These are phyloP conservation scores for Spodoptera litura DNA, from an alignment of 1,140 invertebrate species.

Conservation along the genomic window DNA sequence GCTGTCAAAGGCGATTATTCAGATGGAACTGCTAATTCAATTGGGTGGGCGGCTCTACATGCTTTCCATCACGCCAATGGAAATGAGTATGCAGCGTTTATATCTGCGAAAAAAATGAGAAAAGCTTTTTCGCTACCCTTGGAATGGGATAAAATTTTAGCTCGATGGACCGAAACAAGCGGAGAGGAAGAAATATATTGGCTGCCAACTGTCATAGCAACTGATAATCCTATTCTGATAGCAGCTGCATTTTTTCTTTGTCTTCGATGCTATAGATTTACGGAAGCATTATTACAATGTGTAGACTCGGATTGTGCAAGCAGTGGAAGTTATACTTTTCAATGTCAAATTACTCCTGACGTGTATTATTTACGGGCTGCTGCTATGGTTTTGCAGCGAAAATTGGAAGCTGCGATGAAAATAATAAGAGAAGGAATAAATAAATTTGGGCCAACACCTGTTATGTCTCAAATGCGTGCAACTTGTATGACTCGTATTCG, in stretches of 20 bases:
- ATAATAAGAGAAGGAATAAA: constrained; percentile 64
- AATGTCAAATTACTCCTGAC: constrained; percentile 55
- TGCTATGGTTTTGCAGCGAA: constrained; percentile 64
- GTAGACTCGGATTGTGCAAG: constrained; percentile 65
- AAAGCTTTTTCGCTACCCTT: constrained; percentile 71
- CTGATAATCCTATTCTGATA: constrained; percentile 70
- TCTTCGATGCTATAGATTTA: constrained; percentile 72
- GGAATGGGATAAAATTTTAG: constrained; percentile 72
- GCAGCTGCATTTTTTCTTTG: constrained; percentile 80
- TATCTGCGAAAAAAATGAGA: constrained; percentile 77
- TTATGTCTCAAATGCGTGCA: constrained; percentile 73
- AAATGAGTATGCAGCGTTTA: constrained; percentile 71
- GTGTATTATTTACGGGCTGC: constrained; percentile 72
- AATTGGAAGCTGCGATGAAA: constrained; percentile 62
- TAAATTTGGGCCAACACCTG: constrained; percentile 69
- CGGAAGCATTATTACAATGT: constrained; percentile 70
- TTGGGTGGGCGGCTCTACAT: constrained; percentile 79
- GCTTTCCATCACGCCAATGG: constrained; percentile 70
- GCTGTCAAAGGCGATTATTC: constrained; percentile 73
- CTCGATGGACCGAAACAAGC: constrained; percentile 71
- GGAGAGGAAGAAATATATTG: constrained; percentile 80
- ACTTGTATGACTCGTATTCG: constrained; percentile 63
- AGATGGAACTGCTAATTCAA: constrained; percentile 71
- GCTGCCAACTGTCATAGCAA: constrained; percentile 63
- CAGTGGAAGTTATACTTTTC: constrained; percentile 56